These are phyloP conservation scores for Setophaga kirtlandii DNA, from an alignment of 2,113 vertebrate genomes.

Conservation along the genomic window DNA sequence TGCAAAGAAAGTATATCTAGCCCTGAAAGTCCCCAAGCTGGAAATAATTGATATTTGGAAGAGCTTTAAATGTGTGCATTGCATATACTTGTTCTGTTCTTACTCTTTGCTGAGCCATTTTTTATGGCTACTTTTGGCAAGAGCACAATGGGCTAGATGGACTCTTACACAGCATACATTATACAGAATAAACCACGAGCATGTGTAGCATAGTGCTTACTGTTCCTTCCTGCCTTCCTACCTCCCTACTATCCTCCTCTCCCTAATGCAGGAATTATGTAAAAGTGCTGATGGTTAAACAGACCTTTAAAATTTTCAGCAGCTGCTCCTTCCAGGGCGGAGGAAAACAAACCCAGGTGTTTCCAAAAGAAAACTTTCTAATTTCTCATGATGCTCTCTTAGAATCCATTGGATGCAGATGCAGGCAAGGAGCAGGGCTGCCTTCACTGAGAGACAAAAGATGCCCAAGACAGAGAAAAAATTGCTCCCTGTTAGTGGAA, in stretches of 20 bases:
- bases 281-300: neutral
- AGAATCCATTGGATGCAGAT: neutral
- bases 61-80: neutral
- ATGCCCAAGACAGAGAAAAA: neutral
- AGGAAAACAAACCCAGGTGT: neutral
- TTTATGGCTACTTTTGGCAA: neutral
- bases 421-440: neutral
- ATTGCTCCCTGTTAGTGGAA: neutral
- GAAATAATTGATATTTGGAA: neutral
- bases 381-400: neutral
- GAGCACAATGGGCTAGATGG: neutral
- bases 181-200: neutral
- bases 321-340: neutral
- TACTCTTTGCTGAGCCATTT: neutral
- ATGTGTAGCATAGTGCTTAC: neutral
- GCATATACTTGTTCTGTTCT: neutral
- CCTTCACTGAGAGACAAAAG: neutral
- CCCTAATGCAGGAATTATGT: neutral
- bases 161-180: neutral
- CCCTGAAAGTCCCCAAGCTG: neutral
- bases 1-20: neutral
- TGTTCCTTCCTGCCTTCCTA: neutral
- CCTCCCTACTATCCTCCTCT: neutral
- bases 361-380: neutral
- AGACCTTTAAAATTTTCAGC: neutral